Evolutionary conservation across 2,888 invertebrate species (phyloP).

Genomic region (Onchidella celtica): DNA sequence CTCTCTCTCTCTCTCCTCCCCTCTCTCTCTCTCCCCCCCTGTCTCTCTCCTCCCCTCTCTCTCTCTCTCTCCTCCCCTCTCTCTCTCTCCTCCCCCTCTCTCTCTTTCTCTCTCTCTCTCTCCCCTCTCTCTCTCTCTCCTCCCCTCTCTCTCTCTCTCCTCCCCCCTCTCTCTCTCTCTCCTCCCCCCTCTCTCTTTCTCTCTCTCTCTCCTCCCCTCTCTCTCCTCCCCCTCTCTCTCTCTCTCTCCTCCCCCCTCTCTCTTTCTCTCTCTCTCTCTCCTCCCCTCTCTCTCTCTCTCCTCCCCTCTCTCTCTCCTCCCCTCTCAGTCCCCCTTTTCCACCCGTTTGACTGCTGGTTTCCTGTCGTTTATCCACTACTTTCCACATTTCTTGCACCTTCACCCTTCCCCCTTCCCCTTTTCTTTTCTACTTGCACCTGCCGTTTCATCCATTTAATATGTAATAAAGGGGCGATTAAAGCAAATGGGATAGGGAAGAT

Average conservation of each 20-base stretch:
- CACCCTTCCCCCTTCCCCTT: too few relatives aligned
- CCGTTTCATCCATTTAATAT: too few relatives aligned
- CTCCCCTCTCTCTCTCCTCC: slow-evolving; percentile 33
- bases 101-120: slow-evolving; percentile 3
- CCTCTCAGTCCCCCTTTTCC: slow-evolving; percentile 9
- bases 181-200: slow-evolving; percentile 26
- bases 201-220: not conserved
- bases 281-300: slow-evolving; percentile 30
- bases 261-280: slow-evolving; percentile 25
- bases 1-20: slow-evolving; percentile 6
- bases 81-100: not conserved
- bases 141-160: not conserved
- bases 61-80: not conserved
- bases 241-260: slow-evolving; percentile 37
- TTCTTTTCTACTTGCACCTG: too few relatives aligned
- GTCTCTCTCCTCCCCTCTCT: too few relatives aligned
- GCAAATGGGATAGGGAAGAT: too few relatives aligned
- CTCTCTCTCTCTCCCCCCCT: not conserved
- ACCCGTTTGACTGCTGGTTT: not conserved
- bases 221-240: slow-evolving; percentile 30
- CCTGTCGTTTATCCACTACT: not conserved
- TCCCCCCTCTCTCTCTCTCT: slow-evolving; percentile 27
- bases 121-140: not conserved
- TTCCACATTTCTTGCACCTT: too few relatives aligned
- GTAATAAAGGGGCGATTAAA: too few relatives aligned